These are phyloP conservation scores for Mastigias papua DNA, from an alignment of 30 jellyfish, hydroid and myxozoan species.

Conservation along the genomic window DNA sequence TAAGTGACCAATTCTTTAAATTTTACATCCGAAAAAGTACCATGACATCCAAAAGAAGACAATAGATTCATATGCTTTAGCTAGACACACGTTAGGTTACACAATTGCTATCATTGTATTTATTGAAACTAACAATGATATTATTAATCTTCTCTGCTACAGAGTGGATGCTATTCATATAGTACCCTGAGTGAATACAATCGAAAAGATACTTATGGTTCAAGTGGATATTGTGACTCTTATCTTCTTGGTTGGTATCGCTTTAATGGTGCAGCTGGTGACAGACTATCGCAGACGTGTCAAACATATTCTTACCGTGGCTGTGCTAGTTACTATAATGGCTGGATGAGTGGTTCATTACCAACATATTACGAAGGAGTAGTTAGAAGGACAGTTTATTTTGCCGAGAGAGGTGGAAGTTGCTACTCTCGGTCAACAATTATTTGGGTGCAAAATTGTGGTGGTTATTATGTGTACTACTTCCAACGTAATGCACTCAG, in stretches of 20 bases:
- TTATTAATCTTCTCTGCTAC: not conserved
- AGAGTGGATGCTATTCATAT: conserved; percentile 19
- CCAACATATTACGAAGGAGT: conserved; percentile 56
- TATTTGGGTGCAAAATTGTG: conserved; percentile 42
- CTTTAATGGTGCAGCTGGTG: conserved; percentile 49
- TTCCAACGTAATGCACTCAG: not conserved
- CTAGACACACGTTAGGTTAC: too few relatives aligned
- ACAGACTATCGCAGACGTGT: not conserved
- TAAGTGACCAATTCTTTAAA: too few relatives aligned
- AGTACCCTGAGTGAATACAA: conserved; percentile 17
- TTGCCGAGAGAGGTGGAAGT: conserved; percentile 33
- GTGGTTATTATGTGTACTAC: conserved; percentile 36
- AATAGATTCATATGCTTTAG: too few relatives aligned
- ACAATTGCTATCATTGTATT: too few relatives aligned
- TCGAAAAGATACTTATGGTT: conserved; percentile 4
- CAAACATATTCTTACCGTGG: not conserved
- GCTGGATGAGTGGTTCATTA: conserved; percentile 53
- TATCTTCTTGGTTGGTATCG: conserved; percentile 58
- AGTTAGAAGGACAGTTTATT: conserved; percentile 17
- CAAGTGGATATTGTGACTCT: not conserved
- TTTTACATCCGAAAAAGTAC: too few relatives aligned
- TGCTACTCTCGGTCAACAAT: not conserved
- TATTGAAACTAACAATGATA: too few relatives aligned
- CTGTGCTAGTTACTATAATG: not conserved
- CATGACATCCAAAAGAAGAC: too few relatives aligned